Evolutionary conservation across 2,797 vertebrate genomes (phyloP), one percentile per base, ranked within the genome.

Genomic region (Acomys russatus): DNA sequence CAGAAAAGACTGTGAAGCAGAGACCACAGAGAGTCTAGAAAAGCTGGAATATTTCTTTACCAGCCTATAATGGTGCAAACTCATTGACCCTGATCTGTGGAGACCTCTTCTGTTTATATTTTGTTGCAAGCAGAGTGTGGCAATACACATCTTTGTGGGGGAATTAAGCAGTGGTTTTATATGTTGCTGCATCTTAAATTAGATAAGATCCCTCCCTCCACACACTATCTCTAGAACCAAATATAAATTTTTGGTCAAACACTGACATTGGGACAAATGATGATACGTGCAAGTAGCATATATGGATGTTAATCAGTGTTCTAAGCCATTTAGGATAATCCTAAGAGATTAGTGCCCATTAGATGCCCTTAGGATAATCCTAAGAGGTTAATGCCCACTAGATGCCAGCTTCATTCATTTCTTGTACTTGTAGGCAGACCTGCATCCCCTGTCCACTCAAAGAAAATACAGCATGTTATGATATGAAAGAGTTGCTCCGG

Each of bases 131-230:
- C 3, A 91, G 74, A 82, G 3, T 66, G 9, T 89, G 80, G 33
- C 85, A 49, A 25, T 94, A 76, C 91, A 49, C 44, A 30, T 97
- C 66, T 76, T 93, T 79, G 33, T 10, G 28, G 10, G 20, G 49
- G 7, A 10, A 33, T 91, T 68, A 96, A 25, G 49, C 10, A 35
- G 9, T 93, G 51, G 35, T n/a, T 91, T 92, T 77, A 10, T 95
- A 59, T 54, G 92, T 92, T 90, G 5, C 91, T n/a, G 33, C 6
- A 85, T 4, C 44, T 96, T 95, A 70, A 80, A 18, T 90, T n/a
- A 61, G 0, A 7, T 61, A 80, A 8, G 14, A 56, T 51, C 25
- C 14, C 4, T 6, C 9, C 18, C 54, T 78, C n/a, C 70, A 49
- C 88, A 70, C 17, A 73, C 22, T 61, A 70, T 92, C 25, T 90